Evolutionary conservation across 2,888 invertebrate genomes (phyloP).

Genomic region (Cosmia trapezina): DNA sequence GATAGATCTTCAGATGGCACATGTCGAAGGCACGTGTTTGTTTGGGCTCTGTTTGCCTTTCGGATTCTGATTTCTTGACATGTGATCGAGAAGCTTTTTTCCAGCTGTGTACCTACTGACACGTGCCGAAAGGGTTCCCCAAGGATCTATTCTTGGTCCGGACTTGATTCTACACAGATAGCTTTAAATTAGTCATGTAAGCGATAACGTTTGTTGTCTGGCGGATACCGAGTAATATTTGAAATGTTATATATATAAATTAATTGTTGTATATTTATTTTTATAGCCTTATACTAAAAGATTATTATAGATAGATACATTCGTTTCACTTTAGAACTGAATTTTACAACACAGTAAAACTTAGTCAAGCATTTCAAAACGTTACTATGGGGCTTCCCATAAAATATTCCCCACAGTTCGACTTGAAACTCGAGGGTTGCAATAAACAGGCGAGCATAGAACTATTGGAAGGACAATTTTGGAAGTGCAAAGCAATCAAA

Average conservation of each 20-base stretch:
- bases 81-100: neutral
- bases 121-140: constrained; percentile 8
- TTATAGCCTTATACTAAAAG: constrained; percentile 4
- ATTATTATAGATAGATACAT: too few relatives aligned
- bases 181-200: neutral
- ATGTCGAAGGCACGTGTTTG: constrained; percentile 25
- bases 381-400: neutral
- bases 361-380: constrained; percentile 12
- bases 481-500: constrained; percentile 56
- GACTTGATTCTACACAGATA: neutral
- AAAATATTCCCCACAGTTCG: neutral
- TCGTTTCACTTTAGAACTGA: neutral
- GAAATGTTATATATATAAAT: neutral
- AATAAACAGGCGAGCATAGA: constrained; percentile 10
- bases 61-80: constrained; percentile 13
- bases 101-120: neutral
- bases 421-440: neutral
- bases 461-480: constrained; percentile 37
- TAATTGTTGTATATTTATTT: constrained; percentile 5
- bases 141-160: neutral
- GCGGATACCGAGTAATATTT: neutral
- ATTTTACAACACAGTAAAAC: constrained; percentile 21
- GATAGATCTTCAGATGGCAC: constrained; percentile 12
- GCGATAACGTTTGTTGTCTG: neutral
- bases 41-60: constrained; percentile 17